phyloP scores from a whole-genome alignment of 2,113 vertebrate genomes.

The Xenotilapia longispinis region DNA sequence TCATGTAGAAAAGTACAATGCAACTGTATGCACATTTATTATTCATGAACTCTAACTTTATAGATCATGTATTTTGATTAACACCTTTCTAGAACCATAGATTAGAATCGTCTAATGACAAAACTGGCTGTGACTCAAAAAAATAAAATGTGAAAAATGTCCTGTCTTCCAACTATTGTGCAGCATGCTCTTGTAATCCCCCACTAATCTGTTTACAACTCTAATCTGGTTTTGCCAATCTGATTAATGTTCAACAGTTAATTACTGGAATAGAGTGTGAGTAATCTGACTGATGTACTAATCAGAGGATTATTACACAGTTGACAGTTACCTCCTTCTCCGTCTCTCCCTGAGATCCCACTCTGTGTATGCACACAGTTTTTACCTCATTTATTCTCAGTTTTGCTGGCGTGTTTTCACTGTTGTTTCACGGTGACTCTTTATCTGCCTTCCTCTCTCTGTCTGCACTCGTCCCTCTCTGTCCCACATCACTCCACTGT shows the following conservation, averaged over 20 bases:
- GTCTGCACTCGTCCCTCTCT: not conserved
- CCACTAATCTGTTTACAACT: constrained; percentile 41
- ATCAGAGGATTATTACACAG: constrained; percentile 32
- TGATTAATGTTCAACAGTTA: constrained; percentile 37
- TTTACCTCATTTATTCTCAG: not conserved
- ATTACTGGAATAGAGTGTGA: constrained; percentile 12
- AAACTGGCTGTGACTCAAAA: not conserved
- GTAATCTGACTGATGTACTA: constrained; percentile 43
- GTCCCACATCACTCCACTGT: constrained; percentile 23
- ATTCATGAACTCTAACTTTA: not conserved
- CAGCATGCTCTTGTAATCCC: constrained; percentile 12
- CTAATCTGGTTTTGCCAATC: constrained; percentile 46
- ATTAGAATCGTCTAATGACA: not conserved
- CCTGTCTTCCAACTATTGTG: not conserved
- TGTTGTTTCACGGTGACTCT: not conserved
- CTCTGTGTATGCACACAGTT: not conserved
- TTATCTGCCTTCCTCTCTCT: constrained; percentile 9
- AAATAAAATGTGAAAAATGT: not conserved
- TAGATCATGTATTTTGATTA: not conserved
- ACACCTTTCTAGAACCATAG: not conserved
- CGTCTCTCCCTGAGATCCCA: not conserved
- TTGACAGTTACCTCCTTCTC: not conserved
- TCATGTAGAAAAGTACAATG: not conserved
- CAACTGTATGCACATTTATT: not conserved
- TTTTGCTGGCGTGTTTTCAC: not conserved